Evolutionary conservation across 2,113 vertebrate species (phyloP), one percentile per base, ranked within the genome.

Genomic region (Oncorhynchus tshawytscha): DNA sequence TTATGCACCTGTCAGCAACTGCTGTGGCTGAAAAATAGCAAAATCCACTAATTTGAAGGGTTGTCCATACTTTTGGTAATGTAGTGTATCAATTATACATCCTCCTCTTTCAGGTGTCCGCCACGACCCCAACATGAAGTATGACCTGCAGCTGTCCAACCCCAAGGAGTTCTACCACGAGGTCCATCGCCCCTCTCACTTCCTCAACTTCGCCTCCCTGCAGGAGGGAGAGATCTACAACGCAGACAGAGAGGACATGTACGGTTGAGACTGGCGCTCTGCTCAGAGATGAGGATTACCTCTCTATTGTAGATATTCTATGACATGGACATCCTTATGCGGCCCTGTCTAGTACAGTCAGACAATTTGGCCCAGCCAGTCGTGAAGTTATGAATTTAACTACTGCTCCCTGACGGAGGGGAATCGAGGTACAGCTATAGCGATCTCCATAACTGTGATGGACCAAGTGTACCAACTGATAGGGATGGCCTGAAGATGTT

Each of bases 141-240:
- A 98, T 1, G 98, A 99, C 87, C 92, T 99, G 79, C 98, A 99
- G 90, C 90, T 99, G 82, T 95, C 97, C 76, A 99, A 99, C 91
- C 97, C 98, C 27, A 99, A 98, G 87, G 98, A 99, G 89, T 99
- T 99, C 84, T 99, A 99, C 94, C 98, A 99, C 2, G 97, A 99
- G 91, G 97, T 99, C 75, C 98, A 99, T 81, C 92, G 97, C 2
- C 98, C 98, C 0, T 99, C 98, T 1, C 98, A 99, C 91, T 99
- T 99, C 93, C 93, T 99, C 59, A 99, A 99, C 93, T 99, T 99
- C 0, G 97, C 98, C 1, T 96, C 98, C 2, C 93, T 99, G 85
- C 97, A 99, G 91, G 97, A 99, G 88, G 98, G 98, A 0, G 97
- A 99, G 90, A 96, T 99, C 78, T 99, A 99, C 86, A 98, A 97